These are phyloP conservation scores for Hyphantria cunea DNA, from an alignment of 1,140 invertebrate species.

Conservation along the genomic window DNA sequence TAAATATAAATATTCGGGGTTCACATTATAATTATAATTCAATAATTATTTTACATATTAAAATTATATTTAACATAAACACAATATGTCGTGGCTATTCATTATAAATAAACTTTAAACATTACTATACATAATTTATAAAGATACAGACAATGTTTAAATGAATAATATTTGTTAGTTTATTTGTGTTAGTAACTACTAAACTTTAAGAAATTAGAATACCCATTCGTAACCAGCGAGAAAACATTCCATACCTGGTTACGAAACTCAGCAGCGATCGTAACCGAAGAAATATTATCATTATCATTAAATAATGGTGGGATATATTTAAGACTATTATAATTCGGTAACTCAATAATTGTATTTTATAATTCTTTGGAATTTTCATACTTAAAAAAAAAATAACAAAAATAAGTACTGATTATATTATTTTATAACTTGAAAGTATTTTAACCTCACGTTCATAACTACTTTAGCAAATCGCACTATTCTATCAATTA, in stretches of 20 bases:
- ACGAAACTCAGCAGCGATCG: too few species aligned
- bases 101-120: slow-evolving; percentile 6
- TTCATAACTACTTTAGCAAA: slow-evolving; percentile 11
- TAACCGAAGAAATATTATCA: slow-evolving; percentile 10
- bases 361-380: not conserved
- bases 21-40: slow-evolving; percentile 1
- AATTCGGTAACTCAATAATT: slow-evolving; percentile 16
- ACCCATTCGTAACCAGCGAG: too few species aligned
- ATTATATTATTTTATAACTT: not conserved
- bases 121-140: not conserved
- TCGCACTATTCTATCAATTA: slow-evolving; percentile 22
- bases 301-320: slow-evolving; percentile 25
- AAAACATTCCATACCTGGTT: too few species aligned
- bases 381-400: slow-evolving; percentile 10
- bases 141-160: too few species aligned
- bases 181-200: too few species aligned
- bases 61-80: slow-evolving; percentile 26
- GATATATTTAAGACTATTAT: slow-evolving; percentile 26
- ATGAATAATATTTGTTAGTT: too few species aligned
- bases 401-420: slow-evolving; percentile 14
- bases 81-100: not conserved
- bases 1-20: slow-evolving; percentile 13
- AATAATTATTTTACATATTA: slow-evolving; percentile 18
- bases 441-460: not conserved
- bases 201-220: too few species aligned